Evolutionary conservation across 2,113 vertebrate genomes (phyloP), one percentile per base, ranked within the genome.

Genomic region (Thymallus thymallus): DNA sequence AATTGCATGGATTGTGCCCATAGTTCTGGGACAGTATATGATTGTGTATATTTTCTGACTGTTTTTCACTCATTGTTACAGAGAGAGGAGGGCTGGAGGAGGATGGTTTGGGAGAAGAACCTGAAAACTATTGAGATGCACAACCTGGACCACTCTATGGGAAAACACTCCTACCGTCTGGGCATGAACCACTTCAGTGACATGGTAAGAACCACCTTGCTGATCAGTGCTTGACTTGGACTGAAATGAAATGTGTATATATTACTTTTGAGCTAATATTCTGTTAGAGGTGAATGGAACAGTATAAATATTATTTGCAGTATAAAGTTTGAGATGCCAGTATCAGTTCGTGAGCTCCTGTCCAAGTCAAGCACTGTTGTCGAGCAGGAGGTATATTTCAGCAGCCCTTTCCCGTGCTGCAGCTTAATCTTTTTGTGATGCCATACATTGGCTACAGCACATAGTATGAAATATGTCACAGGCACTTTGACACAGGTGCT

Each of bases 101-200:
- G 97, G 77, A 84, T 95, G 78, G 85, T 98, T 2, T 99, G 97
- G 97, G 97, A 99, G 87, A 98, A 99, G 80, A 99, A 99, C 71
- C 69, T 97, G 91, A 94, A 81, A 73, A 96, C 91, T 89, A 97
- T 99, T 51, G 92, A 98, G 71, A 46, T 96, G 75, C 98, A 98
- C 90, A 99, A 99, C 74, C 93, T 94, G 78, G 95, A 98, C 18
- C 95, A 98, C 83, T 93, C 93, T 0, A 26, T 94, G 79, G 96
- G 97, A 64, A 92, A 89, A 35, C 96, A 97, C 69, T 85, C 94
- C 26, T 98, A 93, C 90, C 79, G 86, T 3, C 67, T 98, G 87
- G 94, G 89, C 69, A 99, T 99, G 96, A 99, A 99, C 85, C 94
- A 96, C 76, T 99, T 96, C 22, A 96, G 97, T 0, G 97, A 99